phyloP scores from a whole-genome alignment of 1,140 invertebrate species.

The Rhagoletis zephyria region DNA sequence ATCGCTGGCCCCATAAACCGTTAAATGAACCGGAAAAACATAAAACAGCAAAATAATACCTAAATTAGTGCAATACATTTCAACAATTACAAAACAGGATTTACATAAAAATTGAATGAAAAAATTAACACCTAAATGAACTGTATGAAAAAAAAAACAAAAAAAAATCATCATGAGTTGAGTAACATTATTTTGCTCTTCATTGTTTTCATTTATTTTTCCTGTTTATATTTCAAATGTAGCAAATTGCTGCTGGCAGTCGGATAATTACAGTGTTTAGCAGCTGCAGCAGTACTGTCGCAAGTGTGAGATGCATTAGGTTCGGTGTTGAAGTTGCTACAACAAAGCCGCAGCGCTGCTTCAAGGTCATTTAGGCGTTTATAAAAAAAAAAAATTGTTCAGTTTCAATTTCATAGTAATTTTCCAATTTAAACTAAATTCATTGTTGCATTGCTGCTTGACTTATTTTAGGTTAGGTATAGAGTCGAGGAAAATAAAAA shows the following conservation, averaged over 20 bases:
- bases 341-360: not conserved
- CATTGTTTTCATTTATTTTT: not conserved
- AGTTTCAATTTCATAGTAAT: not conserved
- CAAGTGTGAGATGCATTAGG: not conserved
- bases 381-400: not conserved
- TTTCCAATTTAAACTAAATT: not conserved
- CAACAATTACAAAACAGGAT: conserved; percentile 15
- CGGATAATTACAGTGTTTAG: not conserved
- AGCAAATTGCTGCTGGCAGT: conserved; percentile 5
- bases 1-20: not conserved
- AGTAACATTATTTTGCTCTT: not conserved
- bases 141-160: not conserved
- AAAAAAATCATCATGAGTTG: not conserved
- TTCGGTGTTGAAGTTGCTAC: not conserved
- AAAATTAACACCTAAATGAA: not conserved
- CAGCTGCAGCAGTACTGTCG: not conserved
- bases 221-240: not conserved
- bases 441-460: not conserved
- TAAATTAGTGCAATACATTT: conserved; percentile 26
- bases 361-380: not conserved
- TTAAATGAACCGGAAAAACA: not conserved
- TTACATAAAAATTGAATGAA: not conserved
- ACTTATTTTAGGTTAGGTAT: not conserved
- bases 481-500: too few relatives aligned
- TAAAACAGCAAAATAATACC: not conserved